These are phyloP conservation scores for Erpobdella octoculata DNA, from an alignment of 2,888 invertebrate genomes.

Conservation along the genomic window DNA sequence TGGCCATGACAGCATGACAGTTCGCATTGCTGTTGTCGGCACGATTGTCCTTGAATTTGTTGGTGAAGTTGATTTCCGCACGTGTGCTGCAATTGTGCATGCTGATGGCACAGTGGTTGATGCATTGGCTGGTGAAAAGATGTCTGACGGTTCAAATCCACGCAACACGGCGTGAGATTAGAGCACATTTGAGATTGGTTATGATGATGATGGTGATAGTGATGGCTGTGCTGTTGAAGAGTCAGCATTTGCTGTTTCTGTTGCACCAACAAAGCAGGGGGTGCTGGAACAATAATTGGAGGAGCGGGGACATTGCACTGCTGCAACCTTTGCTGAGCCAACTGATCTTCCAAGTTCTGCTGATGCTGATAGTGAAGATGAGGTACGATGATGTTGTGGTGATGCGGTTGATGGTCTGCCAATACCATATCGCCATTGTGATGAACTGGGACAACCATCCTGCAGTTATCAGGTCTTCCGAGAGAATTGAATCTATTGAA, in stretches of 20 bases:
- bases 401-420: neutral
- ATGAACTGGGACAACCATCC: neutral
- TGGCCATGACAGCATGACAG: neutral
- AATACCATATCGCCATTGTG: neutral
- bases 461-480: neutral
- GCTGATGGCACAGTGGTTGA: neutral
- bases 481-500: conserved; percentile 21
- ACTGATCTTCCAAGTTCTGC: neutral
- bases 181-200: neutral
- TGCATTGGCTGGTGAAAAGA: neutral
- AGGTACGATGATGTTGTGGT: neutral
- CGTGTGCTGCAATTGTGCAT: neutral
- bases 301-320: neutral
- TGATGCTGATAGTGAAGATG: too few species aligned
- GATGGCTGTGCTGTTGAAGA: conserved; percentile 20
- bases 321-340: neutral
- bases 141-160: neutral
- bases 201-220: conserved; percentile 20
- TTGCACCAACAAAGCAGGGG: conserved; percentile 17
- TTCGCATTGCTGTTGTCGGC: neutral
- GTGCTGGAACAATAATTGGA: neutral
- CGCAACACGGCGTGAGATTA: neutral
- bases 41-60: too few species aligned
- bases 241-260: conserved; percentile 14
- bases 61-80: neutral